These are phyloP conservation scores for Physeter macrocephalus DNA, from an alignment of 2,113 vertebrate species.

Conservation along the genomic window DNA sequence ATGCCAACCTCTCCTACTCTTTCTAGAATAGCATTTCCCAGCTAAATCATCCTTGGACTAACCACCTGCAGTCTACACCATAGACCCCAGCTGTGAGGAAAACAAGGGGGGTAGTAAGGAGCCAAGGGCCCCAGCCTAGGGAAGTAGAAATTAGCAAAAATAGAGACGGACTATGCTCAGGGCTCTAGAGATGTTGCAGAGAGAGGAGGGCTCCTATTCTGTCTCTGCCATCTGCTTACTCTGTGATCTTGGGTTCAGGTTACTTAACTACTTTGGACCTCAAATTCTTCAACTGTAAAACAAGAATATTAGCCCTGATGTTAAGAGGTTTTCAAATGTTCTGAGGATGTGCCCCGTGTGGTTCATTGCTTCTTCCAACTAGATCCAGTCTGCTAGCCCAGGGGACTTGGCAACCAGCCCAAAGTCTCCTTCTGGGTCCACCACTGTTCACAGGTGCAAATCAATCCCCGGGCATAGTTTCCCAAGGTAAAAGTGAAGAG, in stretches of 20 bases:
- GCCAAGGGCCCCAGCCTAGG: neutral
- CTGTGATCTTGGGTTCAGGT: neutral
- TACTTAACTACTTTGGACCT: neutral
- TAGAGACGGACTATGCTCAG: neutral
- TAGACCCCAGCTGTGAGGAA: neutral
- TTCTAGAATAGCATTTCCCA: neutral
- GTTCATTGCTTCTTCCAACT: neutral
- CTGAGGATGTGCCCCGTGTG: neutral
- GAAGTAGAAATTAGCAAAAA: neutral
- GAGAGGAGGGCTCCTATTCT: neutral
- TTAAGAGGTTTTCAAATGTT: neutral
- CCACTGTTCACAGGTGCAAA: neutral
- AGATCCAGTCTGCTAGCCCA: neutral
- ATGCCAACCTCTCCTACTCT: neutral
- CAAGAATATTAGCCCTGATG: neutral
- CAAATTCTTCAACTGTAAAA: neutral
- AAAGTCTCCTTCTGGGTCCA: neutral
- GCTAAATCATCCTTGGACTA: neutral
- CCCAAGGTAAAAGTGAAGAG: neutral
- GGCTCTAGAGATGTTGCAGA: neutral
- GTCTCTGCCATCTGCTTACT: neutral
- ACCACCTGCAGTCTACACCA: neutral
- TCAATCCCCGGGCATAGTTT: neutral
- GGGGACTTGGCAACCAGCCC: neutral
- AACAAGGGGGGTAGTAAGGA: neutral